These are phyloP conservation scores for Scopus umbretta DNA, from an alignment of 2,113 vertebrate genomes.

Conservation along the genomic window DNA sequence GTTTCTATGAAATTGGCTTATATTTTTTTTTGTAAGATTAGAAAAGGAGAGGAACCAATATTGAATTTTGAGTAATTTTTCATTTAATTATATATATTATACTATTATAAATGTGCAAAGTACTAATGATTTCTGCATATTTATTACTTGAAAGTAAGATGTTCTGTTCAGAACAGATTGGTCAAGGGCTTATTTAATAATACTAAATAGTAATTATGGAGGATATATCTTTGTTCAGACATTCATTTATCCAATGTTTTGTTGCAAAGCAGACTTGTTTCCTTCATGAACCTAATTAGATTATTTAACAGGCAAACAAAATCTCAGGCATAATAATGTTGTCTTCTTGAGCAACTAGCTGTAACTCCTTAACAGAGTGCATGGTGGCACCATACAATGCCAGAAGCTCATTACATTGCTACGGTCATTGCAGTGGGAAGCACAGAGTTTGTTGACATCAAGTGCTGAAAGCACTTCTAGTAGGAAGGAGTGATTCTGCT, in stretches of 20 bases:
- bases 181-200: background rate
- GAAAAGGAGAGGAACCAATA: background rate
- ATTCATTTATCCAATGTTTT: background rate
- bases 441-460: background rate
- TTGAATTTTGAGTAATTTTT: background rate
- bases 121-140: background rate
- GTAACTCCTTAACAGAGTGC: background rate
- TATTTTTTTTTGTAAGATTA: background rate
- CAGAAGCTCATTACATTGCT: background rate
- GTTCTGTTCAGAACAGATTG: background rate
- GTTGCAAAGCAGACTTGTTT: background rate
- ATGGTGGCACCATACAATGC: background rate
- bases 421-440: background rate
- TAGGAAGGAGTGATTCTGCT: background rate
- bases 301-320: background rate
- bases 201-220: background rate
- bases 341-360: background rate
- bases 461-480: background rate
- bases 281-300: background rate
- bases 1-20: background rate
- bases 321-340: background rate
- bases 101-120: fast-evolving
- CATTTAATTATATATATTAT: background rate
- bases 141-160: background rate
- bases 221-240: background rate